These are phyloP conservation scores for Cenopis cana DNA, from an alignment of 2,888 invertebrate genomes.

Conservation along the genomic window DNA sequence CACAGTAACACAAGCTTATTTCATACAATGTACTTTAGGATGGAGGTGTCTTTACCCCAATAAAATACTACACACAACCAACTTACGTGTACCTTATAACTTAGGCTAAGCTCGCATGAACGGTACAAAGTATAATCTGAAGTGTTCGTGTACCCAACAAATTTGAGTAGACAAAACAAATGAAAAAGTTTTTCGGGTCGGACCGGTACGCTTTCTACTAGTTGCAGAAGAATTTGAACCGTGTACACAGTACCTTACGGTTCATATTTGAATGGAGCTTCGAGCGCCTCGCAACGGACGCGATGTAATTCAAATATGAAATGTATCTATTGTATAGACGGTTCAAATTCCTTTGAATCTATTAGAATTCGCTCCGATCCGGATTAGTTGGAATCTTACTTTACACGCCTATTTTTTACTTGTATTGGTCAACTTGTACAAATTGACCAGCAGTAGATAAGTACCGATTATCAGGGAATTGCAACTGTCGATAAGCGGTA, in stretches of 20 bases:
- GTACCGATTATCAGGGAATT: background rate
- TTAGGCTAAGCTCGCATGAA: constrained; percentile 6
- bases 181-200: background rate
- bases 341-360: no score
- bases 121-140: background rate
- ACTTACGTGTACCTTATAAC: constrained; percentile 18
- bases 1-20: constrained; percentile 4
- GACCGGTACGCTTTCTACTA: no score
- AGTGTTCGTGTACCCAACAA: background rate
- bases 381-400: no score
- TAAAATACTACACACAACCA: constrained; percentile 25
- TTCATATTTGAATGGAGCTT: no score
- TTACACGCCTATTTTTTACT: background rate
- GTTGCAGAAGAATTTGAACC: no score
- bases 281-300: no score
- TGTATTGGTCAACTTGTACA: background rate
- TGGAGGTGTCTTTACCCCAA: constrained; percentile 14
- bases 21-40: constrained; percentile 3
- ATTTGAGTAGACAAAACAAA: background rate
- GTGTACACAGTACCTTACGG: no score
- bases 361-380: no score
- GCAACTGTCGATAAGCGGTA: background rate
- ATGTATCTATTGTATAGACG: no score
- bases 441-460: background rate
- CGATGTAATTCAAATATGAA: no score